Evolutionary conservation across 2,113 vertebrate genomes (phyloP).

Genomic region (Chionodraco myersi): DNA sequence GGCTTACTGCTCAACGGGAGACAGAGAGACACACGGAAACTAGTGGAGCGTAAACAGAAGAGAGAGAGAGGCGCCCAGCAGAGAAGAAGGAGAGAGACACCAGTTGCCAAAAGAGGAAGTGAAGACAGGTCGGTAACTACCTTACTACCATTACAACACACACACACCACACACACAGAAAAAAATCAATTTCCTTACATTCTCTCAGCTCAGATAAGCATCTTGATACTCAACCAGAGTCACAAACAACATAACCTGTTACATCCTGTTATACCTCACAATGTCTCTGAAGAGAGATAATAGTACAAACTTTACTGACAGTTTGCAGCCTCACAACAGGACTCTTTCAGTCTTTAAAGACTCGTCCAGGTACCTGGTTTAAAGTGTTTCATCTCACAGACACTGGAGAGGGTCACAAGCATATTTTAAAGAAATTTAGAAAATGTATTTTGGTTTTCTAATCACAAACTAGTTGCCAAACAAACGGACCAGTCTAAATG

Average conservation of each 20-base stretch:
- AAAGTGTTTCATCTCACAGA: background rate
- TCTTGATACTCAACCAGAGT: conserved; percentile 22
- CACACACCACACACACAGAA: conserved; percentile 16
- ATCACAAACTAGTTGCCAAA: background rate
- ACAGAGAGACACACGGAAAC: conserved; percentile 1
- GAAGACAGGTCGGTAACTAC: conserved; percentile 68
- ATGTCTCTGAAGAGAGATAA: background rate
- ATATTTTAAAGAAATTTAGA: background rate
- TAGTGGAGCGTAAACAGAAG: background rate
- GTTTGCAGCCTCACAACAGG: background rate
- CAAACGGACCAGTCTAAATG: background rate
- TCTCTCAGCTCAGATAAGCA: background rate
- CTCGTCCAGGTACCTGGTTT: background rate
- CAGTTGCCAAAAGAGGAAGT: conserved; percentile 67
- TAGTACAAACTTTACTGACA: background rate
- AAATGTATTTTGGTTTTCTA: background rate
- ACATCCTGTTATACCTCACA: conserved; percentile 47
- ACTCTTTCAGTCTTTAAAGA: background rate
- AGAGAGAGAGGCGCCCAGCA: conserved; percentile 4
- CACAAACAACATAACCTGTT: conserved; percentile 23
- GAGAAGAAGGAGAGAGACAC: conserved; percentile 21
- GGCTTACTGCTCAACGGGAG: conserved; percentile 43
- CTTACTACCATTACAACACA: conserved; percentile 36
- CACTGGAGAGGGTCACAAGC: background rate
- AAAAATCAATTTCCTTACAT: conserved; percentile 41